Base-by-base conservation (phyloP, 2,888 invertebrate genomes). In the Drosophila diplacantha region DNA sequence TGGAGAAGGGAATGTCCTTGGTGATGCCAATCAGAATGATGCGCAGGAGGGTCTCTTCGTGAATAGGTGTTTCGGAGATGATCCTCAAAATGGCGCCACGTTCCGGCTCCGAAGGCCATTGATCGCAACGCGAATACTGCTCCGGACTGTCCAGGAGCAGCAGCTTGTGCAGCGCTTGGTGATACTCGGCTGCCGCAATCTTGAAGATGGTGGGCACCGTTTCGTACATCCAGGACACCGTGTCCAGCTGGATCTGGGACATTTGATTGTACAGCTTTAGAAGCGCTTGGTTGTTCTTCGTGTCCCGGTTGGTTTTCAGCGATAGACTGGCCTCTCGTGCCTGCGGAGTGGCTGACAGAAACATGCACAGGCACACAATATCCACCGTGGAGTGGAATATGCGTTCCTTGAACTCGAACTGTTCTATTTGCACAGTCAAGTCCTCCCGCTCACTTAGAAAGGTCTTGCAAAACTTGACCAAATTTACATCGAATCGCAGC, bases 81-180 rank as follows among this genome's bases (percentile, higher is more conserved):
- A 97, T 89, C 24, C 97, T 91, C 83, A 96, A 90, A 55, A 94
- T 92, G 44, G 93, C 88, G 29, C 92, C 92, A 72, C 97, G 91
- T 81, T 98, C 98, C 9, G 93, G 92, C 88, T 99, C 98, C 0
- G 95, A 93, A 1, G 97, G 97, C 96, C 97, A 98, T 87, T 94
- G 94, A 88, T 94, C 94, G 67, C 92, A 90, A 87, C 95, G 95
- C 82, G 93, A 93, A 89, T 96, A 96, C 61, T 93, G 91, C 68
- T 96, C 96, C 0, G 92, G 91, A 58, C 92, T 91, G 75, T 95
- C 95, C 69, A 95, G 90, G 70, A 96, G 90, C 85, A 95, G 90
- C 79, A 94, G 91, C 90, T 96, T 96, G 73, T 95, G 93, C 52
- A 96, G 88, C 1, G 93, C 93, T 77, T 93, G 93, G 74, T 93